These are phyloP conservation scores for Aurelia aurita DNA, from an alignment of 30 jellyfish, hydroid and myxozoan species.

Conservation along the genomic window DNA sequence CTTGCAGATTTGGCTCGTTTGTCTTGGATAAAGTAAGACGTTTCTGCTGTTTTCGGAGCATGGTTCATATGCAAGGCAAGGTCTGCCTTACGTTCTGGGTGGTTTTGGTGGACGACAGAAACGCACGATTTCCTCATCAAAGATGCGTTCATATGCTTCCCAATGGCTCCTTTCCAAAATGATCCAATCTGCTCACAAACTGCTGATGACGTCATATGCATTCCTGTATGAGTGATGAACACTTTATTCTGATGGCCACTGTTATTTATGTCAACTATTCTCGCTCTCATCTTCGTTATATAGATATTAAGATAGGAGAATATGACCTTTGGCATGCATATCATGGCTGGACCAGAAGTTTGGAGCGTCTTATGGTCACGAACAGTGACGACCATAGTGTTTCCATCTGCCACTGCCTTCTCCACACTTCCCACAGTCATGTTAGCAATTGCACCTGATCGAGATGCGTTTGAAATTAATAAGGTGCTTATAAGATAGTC, in stretches of 20 bases:
- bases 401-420: no score
- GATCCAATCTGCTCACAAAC: conserved; percentile 25
- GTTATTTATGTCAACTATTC: not conserved
- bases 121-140: conserved; percentile 43
- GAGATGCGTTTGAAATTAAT: no score
- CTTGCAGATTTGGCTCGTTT: not conserved
- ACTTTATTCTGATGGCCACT: not conserved
- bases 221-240: not conserved
- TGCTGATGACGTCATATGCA: conserved; percentile 1
- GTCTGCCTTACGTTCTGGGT: conserved; percentile 13
- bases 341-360: no score
- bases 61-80: conserved; percentile 15
- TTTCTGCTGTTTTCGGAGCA: conserved; percentile 16
- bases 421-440: no score
- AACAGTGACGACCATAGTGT: no score
- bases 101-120: conserved; percentile 22
- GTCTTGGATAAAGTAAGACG: not conserved
- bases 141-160: conserved; percentile 43
- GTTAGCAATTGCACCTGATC: no score
- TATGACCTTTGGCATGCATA: no score
- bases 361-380: no score
- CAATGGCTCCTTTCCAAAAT: conserved; percentile 16
- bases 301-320: no score
- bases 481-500: no score
- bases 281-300: no score